Percentiles rank a stretch among this genome's conserved stretches.
These are phyloP conservation scores for Galeopterus variegatus DNA, from an alignment of 2,113 vertebrate genomes.

Conservation along the genomic window DNA sequence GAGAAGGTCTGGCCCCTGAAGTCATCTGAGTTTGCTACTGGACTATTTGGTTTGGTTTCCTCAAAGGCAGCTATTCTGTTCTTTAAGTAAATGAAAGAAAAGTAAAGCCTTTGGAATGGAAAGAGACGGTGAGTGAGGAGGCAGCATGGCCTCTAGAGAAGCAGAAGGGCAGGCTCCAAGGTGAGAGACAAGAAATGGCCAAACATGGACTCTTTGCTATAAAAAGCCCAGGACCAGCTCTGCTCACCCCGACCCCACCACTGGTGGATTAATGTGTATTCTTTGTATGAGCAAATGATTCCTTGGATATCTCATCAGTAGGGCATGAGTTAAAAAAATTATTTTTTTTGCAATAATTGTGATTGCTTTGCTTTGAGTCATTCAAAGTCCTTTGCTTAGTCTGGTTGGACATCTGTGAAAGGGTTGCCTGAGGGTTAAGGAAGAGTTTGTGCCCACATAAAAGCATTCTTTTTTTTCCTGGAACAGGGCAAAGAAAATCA, in stretches of 20 bases:
- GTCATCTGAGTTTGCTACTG: not conserved
- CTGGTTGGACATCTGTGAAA: not conserved
- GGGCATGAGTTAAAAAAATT: not conserved
- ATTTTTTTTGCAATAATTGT: not conserved
- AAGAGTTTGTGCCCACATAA: not conserved
- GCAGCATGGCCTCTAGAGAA: not conserved
- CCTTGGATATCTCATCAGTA: not conserved
- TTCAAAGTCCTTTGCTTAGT: not conserved
- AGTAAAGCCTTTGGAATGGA: conserved; percentile 9
- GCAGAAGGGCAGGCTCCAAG: not conserved
- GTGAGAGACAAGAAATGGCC: not conserved
- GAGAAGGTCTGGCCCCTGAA: not conserved
- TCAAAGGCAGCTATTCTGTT: not conserved
- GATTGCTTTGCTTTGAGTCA: conserved; percentile 44
- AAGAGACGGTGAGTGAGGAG: not conserved
- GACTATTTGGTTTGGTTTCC: not conserved
- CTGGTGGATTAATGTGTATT: not conserved
- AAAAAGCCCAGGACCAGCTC: not conserved
- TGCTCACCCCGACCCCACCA: not conserved
- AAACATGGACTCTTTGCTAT: not conserved
- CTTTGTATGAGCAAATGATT: conserved; percentile 4
- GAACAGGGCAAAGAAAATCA: not conserved
- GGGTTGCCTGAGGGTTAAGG: not conserved
- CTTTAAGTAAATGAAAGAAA: conserved; percentile 28
- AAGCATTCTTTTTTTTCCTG: not conserved